Evolutionary conservation across 53 echinoderm and acorn worm species (phyloP).

Genomic region (Apostichopus leukothele): DNA sequence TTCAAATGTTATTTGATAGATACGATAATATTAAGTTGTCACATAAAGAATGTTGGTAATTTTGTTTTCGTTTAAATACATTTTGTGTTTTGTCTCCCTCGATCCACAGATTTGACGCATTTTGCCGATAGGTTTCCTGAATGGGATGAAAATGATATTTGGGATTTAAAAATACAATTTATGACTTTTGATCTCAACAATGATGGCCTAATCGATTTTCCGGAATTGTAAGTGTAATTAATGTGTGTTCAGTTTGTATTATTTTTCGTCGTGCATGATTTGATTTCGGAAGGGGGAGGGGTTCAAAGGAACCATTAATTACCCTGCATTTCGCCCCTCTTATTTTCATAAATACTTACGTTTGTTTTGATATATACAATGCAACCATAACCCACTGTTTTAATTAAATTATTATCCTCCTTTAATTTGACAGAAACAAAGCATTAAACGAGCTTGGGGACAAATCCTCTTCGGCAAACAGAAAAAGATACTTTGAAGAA

Average conservation of each 20-base stretch:
- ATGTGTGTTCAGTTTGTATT: too few species aligned
- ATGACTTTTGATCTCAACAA: slow-evolving; percentile 75
- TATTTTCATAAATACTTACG: too few species aligned
- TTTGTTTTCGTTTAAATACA: not conserved
- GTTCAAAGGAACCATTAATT: too few species aligned
- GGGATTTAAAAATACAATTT: slow-evolving; percentile 67
- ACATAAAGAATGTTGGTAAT: not conserved
- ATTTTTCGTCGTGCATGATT: too few species aligned
- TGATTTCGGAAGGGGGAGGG: too few species aligned
- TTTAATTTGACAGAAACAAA: slow-evolving; percentile 45
- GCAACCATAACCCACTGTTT: too few species aligned
- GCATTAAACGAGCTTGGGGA: slow-evolving; percentile 84
- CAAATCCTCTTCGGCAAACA: slow-evolving; percentile 43
- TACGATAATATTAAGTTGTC: too few species aligned
- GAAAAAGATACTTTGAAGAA: slow-evolving; percentile 63
- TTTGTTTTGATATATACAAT: too few species aligned
- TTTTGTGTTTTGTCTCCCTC: not conserved
- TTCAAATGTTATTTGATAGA: too few species aligned
- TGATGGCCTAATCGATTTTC: slow-evolving; percentile 92
- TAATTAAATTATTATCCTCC: not conserved
- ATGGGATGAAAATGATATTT: slow-evolving; percentile 61
- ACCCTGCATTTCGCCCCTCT: too few species aligned
- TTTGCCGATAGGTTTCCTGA: slow-evolving; percentile 59
- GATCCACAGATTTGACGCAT: slow-evolving; percentile 54
- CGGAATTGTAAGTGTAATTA: slow-evolving; percentile 72